A percentile compares a stretch with the other conserved stretches of the same genome.
Evolutionary conservation across 2,797 vertebrate species (phyloP).

Genomic region (Aeoliscus strigatus): DNA sequence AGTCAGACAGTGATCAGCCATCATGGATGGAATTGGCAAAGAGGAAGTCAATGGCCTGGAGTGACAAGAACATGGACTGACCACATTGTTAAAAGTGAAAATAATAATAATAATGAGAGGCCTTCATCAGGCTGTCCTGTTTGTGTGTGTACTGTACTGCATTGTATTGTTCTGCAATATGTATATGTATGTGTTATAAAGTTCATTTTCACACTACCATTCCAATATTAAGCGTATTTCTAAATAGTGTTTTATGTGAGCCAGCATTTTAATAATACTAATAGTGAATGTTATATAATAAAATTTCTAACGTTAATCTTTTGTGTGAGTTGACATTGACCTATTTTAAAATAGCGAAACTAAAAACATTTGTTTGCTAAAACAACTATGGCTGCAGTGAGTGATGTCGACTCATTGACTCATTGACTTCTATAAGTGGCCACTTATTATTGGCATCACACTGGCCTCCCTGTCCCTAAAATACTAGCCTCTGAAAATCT

Average conservation of each 20-base stretch:
- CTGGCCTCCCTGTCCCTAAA: too few species aligned
- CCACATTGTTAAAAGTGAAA: too few species aligned
- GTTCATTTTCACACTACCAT: constrained; percentile 7
- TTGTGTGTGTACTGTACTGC: constrained; percentile 11
- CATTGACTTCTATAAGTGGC: too few species aligned
- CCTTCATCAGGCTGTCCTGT: constrained; percentile 7
- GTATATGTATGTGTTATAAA: constrained; percentile 7
- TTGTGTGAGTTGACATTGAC: background rate
- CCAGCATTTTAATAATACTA: constrained; percentile 28
- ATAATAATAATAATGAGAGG: too few species aligned
- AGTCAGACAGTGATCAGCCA: constrained; percentile 75
- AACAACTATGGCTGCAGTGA: too few species aligned
- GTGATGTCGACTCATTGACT: too few species aligned
- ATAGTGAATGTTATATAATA: constrained; percentile 36
- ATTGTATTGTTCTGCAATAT: constrained; percentile 21
- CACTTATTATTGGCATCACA: too few species aligned
- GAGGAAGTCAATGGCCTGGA: constrained; percentile 98
- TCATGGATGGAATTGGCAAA: constrained; percentile 98
- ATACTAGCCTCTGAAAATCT: too few species aligned
- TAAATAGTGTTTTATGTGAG: constrained; percentile 30
- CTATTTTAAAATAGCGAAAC: too few species aligned
- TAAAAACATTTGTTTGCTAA: background rate
- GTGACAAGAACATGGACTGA: constrained; percentile 85
- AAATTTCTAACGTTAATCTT: constrained; percentile 16
- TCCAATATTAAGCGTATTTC: constrained; percentile 25